phyloP scores from a whole-genome alignment of 2,888 invertebrate species.

The Sarcophaga caerulescens region DNA sequence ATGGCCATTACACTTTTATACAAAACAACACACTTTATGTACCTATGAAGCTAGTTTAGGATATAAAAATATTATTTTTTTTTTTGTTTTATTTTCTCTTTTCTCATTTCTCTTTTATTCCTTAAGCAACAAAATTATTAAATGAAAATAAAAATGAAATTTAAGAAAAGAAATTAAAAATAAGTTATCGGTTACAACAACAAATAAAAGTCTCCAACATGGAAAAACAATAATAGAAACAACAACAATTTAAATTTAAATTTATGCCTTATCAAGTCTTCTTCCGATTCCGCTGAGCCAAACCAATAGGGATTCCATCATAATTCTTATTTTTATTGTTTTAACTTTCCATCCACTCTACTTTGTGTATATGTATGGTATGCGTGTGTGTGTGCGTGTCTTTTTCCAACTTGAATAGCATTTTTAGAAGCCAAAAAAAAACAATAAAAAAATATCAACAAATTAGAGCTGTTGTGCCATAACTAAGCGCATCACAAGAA shows the following conservation, averaged over 20 bases:
- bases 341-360: neutral
- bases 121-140: neutral
- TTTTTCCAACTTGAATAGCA: neutral
- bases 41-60: neutral
- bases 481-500: too few species aligned
- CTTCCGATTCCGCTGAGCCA: constrained; percentile 70
- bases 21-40: neutral
- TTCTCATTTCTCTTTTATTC: neutral
- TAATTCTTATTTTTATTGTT: neutral
- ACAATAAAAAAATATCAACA: constrained; percentile 1
- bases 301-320: constrained; percentile 32
- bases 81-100: neutral
- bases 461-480: too few species aligned
- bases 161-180: neutral
- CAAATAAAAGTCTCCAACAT: neutral
- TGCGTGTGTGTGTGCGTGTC: too few species aligned
- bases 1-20: too few species aligned
- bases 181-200: constrained; percentile 12
- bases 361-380: neutral
- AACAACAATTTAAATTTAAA: constrained; percentile 23
- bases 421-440: constrained; percentile 18
- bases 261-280: constrained; percentile 39
- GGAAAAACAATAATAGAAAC: constrained; percentile 14
- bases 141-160: neutral
- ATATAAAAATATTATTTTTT: neutral